These are phyloP conservation scores for Pogonomyrmex californicus DNA, from an alignment of 1,140 invertebrate genomes.

Conservation along the genomic window DNA sequence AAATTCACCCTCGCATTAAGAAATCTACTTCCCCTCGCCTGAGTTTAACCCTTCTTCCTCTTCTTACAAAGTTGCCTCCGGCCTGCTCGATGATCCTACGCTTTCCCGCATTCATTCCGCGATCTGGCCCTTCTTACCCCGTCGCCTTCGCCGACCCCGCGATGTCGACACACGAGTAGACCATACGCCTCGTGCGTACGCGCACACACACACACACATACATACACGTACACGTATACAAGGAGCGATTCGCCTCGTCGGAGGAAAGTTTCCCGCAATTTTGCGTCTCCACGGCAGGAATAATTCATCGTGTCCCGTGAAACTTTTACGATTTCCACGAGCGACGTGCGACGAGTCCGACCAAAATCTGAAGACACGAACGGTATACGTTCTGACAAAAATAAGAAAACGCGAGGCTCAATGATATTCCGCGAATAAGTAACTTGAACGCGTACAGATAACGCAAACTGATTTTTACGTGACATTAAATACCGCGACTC, in stretches of 20 bases:
- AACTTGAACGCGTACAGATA: constrained; percentile 18
- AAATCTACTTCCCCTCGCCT: constrained; percentile 42
- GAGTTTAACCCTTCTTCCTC: constrained; percentile 70
- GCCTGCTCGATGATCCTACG: constrained; percentile 68
- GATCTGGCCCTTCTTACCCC: constrained; percentile 71
- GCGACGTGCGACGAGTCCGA: constrained; percentile 74
- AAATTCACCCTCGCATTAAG: constrained; percentile 63
- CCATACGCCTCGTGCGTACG: constrained; percentile 15
- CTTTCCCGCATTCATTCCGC: constrained; percentile 76
- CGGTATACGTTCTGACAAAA: constrained; percentile 34
- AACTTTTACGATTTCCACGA: constrained; percentile 79
- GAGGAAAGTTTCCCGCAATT: constrained; percentile 77
- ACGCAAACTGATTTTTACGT: constrained; percentile 10
- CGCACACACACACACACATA: constrained; percentile 26
- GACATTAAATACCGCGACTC: not conserved
- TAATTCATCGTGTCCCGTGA: constrained; percentile 79
- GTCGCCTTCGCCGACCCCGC: constrained; percentile 57
- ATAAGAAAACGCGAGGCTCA: constrained; percentile 12
- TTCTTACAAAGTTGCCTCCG: constrained; percentile 58
- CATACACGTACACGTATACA: constrained; percentile 10
- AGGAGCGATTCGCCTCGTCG: constrained; percentile 57
- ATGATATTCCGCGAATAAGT: constrained; percentile 42
- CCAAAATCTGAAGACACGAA: constrained; percentile 72
- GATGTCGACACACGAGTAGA: constrained; percentile 39
- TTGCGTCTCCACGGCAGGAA: constrained; percentile 75